phyloP scores from a whole-genome alignment of 2,113 vertebrate species.

The Elanus axillaris region DNA sequence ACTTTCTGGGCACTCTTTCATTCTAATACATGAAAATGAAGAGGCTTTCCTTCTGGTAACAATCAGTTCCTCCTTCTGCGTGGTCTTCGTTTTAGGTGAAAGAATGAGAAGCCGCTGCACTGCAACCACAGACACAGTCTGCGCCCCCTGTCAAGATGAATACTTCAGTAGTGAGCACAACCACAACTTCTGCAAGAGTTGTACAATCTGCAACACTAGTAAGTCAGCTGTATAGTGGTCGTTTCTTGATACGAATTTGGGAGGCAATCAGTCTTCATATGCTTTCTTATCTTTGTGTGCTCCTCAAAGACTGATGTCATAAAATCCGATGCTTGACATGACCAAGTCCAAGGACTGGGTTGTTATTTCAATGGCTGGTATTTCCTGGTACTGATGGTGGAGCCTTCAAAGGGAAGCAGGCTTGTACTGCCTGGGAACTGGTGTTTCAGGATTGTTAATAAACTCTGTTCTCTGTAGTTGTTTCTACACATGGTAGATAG shows the following conservation, averaged over 20 bases:
- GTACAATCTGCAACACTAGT: slow-evolving; percentile 62
- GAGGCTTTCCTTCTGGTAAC: not conserved
- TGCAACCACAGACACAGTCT: not conserved
- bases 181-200: slow-evolving; percentile 44
- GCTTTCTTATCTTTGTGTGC: not conserved
- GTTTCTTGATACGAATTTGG: not conserved
- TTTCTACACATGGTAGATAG: not conserved
- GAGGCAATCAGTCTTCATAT: not conserved
- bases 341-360: not conserved
- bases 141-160: not conserved
- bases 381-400: not conserved
- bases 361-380: not conserved
- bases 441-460: not conserved
- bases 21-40: not conserved
- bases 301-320: not conserved
- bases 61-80: fast-evolving
- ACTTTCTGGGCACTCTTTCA: not conserved
- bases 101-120: slow-evolving; percentile 56
- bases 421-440: not conserved
- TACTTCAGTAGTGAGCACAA: slow-evolving; percentile 30
- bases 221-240: not conserved
- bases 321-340: not conserved
- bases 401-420: not conserved
- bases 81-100: slow-evolving; percentile 23
- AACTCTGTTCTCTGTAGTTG: not conserved